Conservation (phyloP, 1,140 invertebrate genomes). For the Temnothorax nylanderi region DNA sequence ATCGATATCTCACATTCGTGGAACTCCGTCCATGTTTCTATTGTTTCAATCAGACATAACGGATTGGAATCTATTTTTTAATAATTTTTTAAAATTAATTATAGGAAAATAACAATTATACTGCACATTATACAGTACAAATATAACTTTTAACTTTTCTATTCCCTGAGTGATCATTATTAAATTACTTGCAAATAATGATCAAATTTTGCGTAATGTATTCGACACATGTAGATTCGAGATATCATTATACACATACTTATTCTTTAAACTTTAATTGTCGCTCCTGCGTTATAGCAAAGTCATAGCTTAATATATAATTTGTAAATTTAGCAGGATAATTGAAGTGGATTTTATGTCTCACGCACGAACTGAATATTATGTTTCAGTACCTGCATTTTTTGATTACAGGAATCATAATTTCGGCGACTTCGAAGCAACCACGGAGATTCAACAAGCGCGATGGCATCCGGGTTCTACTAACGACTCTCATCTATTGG, state of each 20-base stretch:
- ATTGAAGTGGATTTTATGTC: neutral
- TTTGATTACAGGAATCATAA: constrained; percentile 85
- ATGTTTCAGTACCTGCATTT: neutral
- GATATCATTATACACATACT: neutral
- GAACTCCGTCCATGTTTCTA: neutral
- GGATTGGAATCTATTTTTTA: neutral
- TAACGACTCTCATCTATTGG: constrained; percentile 90
- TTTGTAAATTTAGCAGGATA: neutral
- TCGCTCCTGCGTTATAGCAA: neutral
- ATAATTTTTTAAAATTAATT: neutral
- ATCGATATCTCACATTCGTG: constrained; percentile 53
- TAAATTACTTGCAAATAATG: neutral
- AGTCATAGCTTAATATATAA: neutral
- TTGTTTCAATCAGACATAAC: neutral
- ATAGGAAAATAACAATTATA: neutral
- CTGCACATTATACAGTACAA: neutral
- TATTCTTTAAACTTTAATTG: neutral
- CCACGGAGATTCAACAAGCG: constrained; percentile 88
- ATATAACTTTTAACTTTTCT: neutral
- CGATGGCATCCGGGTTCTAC: constrained; percentile 94
- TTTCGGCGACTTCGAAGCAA: constrained; percentile 87
- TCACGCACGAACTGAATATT: neutral
- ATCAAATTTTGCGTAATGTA: neutral
- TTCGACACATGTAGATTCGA: neutral
- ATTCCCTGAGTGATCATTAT: neutral